Evolutionary conservation across 1,140 invertebrate species (phyloP), one percentile per base, ranked within the genome.

Genomic region (Holotrichia oblita): DNA sequence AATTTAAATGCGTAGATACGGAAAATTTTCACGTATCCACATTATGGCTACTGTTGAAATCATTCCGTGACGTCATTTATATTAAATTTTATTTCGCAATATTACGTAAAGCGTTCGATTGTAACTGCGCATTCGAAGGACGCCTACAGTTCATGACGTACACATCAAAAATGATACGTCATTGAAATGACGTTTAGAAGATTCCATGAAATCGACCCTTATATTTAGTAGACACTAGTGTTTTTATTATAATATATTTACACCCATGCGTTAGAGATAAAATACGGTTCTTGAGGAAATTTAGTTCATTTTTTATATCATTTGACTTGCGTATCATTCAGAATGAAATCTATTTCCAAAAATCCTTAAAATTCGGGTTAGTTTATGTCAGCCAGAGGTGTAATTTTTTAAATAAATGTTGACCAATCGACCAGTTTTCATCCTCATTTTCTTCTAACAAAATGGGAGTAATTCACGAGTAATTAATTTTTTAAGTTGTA

Each of bases 31-130:
- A 69, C 10, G n/a, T 48, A 14, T 48, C 10, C n/a, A 48, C 10
- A 48, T 48, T 48, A 17, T 14, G 10, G 44, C n/a, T 48, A 22
- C 1, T 69, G 8, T 69, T 24, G 22, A 69, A 27, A 69, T 69
- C 2, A 27, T 69, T 69, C 61, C 61, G 22, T 69, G 61, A 69
- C 61, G 61, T 69, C 61, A 69, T 22, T 0, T 27, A 10, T 34
- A 34, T 69, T 69, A 69, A 69, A 69, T 69, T 24, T 69, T 74
- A 74, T 74, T 74, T 74, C 73, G 73, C 73, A 74, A 74, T 74
- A 42, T 74, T 74, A 74, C 73, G 40, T 74, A 44, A 74, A 74
- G 17, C 73, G 41, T 74, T 74, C 73, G 73, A 41, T 44, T 41
- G 34, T 41, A 27, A 27, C 41, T 74, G 73, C 61, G 61, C 61